Evolutionary conservation across 1,140 invertebrate genomes (phyloP), one percentile per base, ranked within the genome.

Genomic region (Achroia grisella): DNA sequence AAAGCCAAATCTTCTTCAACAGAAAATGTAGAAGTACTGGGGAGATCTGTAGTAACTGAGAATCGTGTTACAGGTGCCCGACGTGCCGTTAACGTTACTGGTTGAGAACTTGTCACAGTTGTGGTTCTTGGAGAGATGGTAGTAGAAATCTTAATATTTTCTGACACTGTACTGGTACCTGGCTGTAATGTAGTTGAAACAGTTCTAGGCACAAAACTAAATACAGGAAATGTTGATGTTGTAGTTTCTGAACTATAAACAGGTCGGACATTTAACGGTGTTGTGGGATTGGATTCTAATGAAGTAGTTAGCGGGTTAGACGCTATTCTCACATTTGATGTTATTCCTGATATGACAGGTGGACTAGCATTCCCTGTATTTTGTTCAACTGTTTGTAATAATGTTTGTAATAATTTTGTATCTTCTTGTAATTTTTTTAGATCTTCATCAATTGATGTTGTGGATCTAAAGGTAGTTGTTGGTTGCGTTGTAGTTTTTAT

Each of bases 1-100:
- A 88, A 88, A 28, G 69, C 73, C 46, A 88, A 70, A 70, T 88
- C 86, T 50, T 88, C 87, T 69, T 78, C 68, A 42, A 86, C 83
- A 2, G 86, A 87, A 63, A 78, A 86, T n/a, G 85, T 87, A 4
- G 81, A 84, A 8, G 72, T 75, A 54, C 71, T 79, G 11, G 81
- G 77, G n/a, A 71, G 66, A 57, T 85, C 76, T 40, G 83, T 84
- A 15, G 81, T 67, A 15, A 45, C 31, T 3, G 50, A 76, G 10
- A 69, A 42, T 51, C 45, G 57, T 28, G 61, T 37, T 36, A 40
- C 28, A 34, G 59, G 50, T 28, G 52, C 53, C 10, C 45, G 51
- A 40, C 64, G 54, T 10, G 46, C 52, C 4, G 55, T 35, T n/a
- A 55, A 54, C 15, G 71, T 53, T 9, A 48, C 43, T 9, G 50